Conservation (phyloP, 2,888 invertebrate genomes). For the Drosophila parthenogenetica region DNA sequence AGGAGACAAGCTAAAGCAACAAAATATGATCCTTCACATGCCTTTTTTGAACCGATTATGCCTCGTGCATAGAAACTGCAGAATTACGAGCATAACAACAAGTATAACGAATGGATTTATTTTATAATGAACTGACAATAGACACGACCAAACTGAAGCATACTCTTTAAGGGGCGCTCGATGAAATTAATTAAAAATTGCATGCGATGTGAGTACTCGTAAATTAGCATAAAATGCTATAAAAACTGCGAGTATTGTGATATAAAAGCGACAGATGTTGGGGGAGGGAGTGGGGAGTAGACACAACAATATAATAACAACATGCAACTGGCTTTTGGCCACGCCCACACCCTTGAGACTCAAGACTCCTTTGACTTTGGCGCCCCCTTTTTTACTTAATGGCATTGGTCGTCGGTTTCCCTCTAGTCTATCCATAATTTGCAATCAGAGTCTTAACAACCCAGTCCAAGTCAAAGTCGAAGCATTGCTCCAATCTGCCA, state of each 20-base stretch:
- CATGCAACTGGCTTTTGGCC: constrained; percentile 31
- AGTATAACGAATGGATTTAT: constrained; percentile 31
- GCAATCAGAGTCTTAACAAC: constrained; percentile 70
- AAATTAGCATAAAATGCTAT: constrained; percentile 67
- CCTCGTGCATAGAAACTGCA: constrained; percentile 48
- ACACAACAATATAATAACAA: constrained; percentile 1
- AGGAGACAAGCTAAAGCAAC: constrained; percentile 2
- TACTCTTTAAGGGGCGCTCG: constrained; percentile 4
- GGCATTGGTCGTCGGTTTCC: constrained; percentile 5
- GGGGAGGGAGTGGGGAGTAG: neutral
- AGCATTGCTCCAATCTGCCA: constrained; percentile 1
- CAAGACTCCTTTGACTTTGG: constrained; percentile 14
- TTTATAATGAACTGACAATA: constrained; percentile 47
- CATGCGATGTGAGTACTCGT: constrained; percentile 45
- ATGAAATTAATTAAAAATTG: constrained; percentile 63
- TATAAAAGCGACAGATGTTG: constrained; percentile 6
- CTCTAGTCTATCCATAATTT: constrained; percentile 60
- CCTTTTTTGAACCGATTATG: constrained; percentile 12
- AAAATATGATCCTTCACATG: constrained; percentile 16
- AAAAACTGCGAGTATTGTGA: constrained; percentile 37
- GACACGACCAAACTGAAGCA: constrained; percentile 10
- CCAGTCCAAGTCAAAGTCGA: constrained; percentile 8
- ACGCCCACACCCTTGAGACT: constrained; percentile 43
- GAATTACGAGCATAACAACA: constrained; percentile 29
- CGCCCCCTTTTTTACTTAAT: neutral